Conservation (phyloP, 2,113 vertebrate genomes). For the Setophaga coronata region DNA sequence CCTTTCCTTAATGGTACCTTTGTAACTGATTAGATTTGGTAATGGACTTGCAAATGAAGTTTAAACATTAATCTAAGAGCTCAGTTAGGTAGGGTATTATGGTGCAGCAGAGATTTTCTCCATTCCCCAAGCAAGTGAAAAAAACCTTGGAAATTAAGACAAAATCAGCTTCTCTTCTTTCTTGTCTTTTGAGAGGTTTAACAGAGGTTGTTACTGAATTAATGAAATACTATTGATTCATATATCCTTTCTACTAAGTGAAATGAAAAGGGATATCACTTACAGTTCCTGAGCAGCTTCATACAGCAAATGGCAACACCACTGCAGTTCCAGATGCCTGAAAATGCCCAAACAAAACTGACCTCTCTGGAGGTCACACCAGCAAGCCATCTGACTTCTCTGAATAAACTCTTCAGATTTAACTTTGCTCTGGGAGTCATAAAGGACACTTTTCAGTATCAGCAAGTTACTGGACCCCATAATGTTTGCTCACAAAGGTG, state of each 20-base stretch:
- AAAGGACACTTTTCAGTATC: background rate
- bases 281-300: background rate
- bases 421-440: background rate
- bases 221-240: constrained; percentile 54
- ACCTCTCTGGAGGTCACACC: background rate
- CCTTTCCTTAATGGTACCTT: constrained; percentile 36
- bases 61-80: constrained; percentile 68
- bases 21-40: constrained; percentile 62
- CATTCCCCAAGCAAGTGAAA: constrained; percentile 34
- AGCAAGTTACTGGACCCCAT: background rate
- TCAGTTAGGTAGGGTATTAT: constrained; percentile 54
- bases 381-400: background rate
- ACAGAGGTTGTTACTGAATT: constrained; percentile 52
- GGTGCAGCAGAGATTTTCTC: constrained; percentile 31
- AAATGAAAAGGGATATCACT: background rate
- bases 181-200: constrained; percentile 46
- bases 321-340: background rate
- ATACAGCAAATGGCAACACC: background rate
- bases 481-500: background rate
- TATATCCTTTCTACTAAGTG: background rate
- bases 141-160: constrained; percentile 29
- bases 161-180: constrained; percentile 40
- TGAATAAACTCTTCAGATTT: background rate
- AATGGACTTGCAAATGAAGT: constrained; percentile 70
- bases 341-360: background rate